phyloP scores from a whole-genome alignment of 2,797 vertebrate species.

The Brachyrhaphis roseni region DNA sequence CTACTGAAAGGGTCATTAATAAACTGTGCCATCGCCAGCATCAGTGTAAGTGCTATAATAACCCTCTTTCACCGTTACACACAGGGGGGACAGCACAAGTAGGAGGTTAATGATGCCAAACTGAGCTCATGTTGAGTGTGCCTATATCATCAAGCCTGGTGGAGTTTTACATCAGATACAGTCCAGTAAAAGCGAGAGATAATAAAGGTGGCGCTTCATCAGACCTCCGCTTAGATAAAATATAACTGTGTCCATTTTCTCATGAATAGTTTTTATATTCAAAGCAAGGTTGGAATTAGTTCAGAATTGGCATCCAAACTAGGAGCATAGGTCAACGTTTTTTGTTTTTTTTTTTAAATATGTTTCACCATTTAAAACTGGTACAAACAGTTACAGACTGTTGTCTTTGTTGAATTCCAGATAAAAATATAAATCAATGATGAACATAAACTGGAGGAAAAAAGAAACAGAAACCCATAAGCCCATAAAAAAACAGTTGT shows the following conservation, averaged over 20 bases:
- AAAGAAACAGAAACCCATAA: not conserved
- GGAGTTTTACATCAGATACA: not conserved
- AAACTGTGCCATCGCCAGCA: not conserved
- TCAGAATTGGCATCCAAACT: not conserved
- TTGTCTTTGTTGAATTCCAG: not conserved
- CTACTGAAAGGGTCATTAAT: slow-evolving; percentile 10
- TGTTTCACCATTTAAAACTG: not conserved
- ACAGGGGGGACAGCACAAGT: not conserved
- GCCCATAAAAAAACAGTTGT: not conserved
- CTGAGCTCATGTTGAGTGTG: not conserved
- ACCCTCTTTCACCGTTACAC: not conserved
- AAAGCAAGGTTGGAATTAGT: not conserved
- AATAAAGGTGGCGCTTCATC: fast-evolving
- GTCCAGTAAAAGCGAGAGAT: not conserved
- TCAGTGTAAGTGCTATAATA: slow-evolving; percentile 9
- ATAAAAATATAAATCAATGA: not conserved
- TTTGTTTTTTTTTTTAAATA: not conserved
- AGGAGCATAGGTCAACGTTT: not conserved
- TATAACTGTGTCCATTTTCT: slow-evolving; percentile 4
- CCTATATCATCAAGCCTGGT: slow-evolving; percentile 3
- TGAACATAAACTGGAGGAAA: not conserved
- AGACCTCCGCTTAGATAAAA: not conserved
- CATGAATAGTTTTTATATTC: not conserved
- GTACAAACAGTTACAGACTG: not conserved
- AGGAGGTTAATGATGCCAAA: slow-evolving; percentile 6